Evolutionary conservation across 2,113 vertebrate species (phyloP), one percentile per base, ranked within the genome.

Genomic region (Apeltes quadracus): DNA sequence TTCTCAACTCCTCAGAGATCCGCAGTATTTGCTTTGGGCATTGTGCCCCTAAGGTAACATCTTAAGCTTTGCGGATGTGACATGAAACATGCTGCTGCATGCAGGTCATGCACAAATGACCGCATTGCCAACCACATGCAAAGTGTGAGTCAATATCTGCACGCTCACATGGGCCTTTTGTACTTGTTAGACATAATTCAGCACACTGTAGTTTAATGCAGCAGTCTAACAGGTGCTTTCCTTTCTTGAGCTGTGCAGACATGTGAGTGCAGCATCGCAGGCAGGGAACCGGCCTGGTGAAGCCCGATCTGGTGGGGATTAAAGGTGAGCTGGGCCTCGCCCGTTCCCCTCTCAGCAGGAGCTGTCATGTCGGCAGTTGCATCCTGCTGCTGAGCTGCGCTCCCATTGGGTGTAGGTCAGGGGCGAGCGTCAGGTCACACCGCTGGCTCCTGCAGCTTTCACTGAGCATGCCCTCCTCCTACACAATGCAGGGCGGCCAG

Each of bases 341-440:
- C 77, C 57, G 44, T 69, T 86, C 65, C 38, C 63, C 74, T 86
- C 83, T 57, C 89, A 84, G 87, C 84, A 76, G 84, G 89, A 81
- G 87, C 88, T 88, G 85, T 91, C 89, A 84, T 75, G 79, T 81
- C 58, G n/a, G 61, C 76, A n/a, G 14, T n/a, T 59, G 84, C 43
- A 32, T 78, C 83, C 82, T 63, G 75, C 82, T 23, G 69, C 70
- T 80, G 75, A 84, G 83, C 76, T 69, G 44, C 67, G 38, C 63
- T 88, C 84, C 58, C 36, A 75, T 82, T 83, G 78, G 86, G 38
- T 36, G 48, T 54, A 36, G 71, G 83, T 82, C 84, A 82, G 75
- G 76, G 88, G 86, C 73, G 82, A 77, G 86, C 76, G 67, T 85
- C 57, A 1, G 89, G 90, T 89, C 91, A 89, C 65, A 14, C 55